Evolutionary conservation across 2,888 invertebrate genomes (phyloP), one percentile per base, ranked within the genome.

Genomic region (Poecilobothrus nobilitatus): DNA sequence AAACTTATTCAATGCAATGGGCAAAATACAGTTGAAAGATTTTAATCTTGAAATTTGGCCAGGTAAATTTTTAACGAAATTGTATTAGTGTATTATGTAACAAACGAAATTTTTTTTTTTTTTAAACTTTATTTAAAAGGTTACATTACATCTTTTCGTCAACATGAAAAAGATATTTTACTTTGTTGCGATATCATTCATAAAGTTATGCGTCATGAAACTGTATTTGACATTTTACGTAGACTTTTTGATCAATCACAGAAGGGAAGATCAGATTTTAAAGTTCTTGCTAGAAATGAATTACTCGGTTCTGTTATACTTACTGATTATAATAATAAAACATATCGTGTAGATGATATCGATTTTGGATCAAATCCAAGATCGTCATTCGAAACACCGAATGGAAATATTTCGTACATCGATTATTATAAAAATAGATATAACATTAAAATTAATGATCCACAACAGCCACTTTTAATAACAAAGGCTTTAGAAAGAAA

Each of bases 201-300:
- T 76, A 95, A 95, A 83, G 89, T 95, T 0, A 86, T 95, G 83
- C 84, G 95, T 0, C 85, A 87, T 41, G 91, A 95, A 69, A 91
- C 88, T 0, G 86, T 92, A 0, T 83, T 89, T 0, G 86, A 90
- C 72, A 83, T 90, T 76, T 74, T 92, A 0, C 86, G 86, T 72
- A 79, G 80, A 0, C 69, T 76, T 0, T 78, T 85, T 66, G 81
- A 82, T 0, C 75, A 81, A 86, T 70, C 87, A 81, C 69, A 85
- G 9, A 37, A 8, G 2, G 18, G 75, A 79, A 0, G 87, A 86
- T 1, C 12, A 10, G 21, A 18, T n/a, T 65, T 65, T 33, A 12
- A 9, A 7, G 6, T 18, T 65, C 18, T 33, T n/a, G n/a, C 20
- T 71, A 76, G 81, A 18, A 83, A 84, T 44, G 83, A 84, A 72